Percentiles rank a stretch among this genome's conserved stretches.
These are phyloP conservation scores for Thryonomys swinderianus DNA, from an alignment of 2,113 vertebrate genomes.

Conservation along the genomic window DNA sequence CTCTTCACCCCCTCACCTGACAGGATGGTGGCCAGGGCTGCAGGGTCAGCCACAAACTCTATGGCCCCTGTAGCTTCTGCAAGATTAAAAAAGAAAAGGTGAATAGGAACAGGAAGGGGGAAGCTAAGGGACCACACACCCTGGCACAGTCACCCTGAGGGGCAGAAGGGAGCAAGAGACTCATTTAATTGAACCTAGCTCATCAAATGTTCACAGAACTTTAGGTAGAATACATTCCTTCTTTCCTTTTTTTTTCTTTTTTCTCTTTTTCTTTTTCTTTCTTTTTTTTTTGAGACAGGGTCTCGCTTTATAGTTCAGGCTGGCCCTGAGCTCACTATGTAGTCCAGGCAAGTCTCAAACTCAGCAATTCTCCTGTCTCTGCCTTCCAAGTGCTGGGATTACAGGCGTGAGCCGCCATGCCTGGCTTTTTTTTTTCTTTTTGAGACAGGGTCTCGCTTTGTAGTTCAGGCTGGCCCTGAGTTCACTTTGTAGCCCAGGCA, in stretches of 20 bases:
- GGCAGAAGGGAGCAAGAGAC: not conserved
- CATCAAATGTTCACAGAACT: constrained; percentile 6
- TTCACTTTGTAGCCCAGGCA: too few species aligned
- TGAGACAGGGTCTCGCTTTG: too few species aligned
- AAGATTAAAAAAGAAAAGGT: constrained; percentile 48
- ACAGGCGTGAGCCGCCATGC: too few species aligned
- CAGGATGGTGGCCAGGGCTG: constrained; percentile 82
- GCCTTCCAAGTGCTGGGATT: too few species aligned
- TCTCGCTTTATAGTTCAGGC: not conserved
- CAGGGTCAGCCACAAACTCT: constrained; percentile 83
- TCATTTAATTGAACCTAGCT: not conserved
- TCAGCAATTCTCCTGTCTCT: too few species aligned
- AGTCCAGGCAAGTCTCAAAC: too few species aligned
- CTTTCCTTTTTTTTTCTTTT: not conserved
- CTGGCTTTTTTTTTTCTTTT: too few species aligned
- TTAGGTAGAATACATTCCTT: not conserved
- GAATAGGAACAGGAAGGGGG: not conserved
- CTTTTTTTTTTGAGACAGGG: not conserved
- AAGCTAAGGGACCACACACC: not conserved
- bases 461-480: too few species aligned
- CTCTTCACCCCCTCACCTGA: constrained; percentile 80
- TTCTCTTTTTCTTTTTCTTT: not conserved
- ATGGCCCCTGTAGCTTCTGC: constrained; percentile 66
- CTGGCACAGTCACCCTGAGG: not conserved
- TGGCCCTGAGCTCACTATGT: not conserved